Conservation (phyloP, 1,140 invertebrate species). For the Drosophila neocordata region DNA sequence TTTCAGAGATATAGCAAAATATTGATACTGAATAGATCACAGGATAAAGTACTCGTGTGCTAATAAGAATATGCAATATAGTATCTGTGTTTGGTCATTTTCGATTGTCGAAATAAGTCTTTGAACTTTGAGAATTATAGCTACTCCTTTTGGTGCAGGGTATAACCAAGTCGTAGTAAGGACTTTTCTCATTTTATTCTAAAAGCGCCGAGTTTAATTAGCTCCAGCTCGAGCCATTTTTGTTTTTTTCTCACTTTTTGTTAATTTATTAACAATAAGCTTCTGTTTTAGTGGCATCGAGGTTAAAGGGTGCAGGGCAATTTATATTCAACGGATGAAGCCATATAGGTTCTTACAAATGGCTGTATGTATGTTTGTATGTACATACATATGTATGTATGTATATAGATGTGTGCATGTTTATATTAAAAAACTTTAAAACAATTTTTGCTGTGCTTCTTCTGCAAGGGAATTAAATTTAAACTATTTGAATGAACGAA, state of each 20-base stretch:
- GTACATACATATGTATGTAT: neutral
- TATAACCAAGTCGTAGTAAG: too few relatives aligned
- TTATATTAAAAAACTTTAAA: constrained; percentile 79
- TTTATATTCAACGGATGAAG: constrained; percentile 28
- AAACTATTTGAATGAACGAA: too few relatives aligned
- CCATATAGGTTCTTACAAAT: neutral
- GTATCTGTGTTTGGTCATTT: too few relatives aligned
- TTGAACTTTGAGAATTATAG: too few relatives aligned
- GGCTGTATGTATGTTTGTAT: neutral
- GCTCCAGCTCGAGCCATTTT: constrained; percentile 44
- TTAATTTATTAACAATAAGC: constrained; percentile 76
- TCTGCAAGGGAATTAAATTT: neutral
- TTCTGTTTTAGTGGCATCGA: constrained; percentile 42
- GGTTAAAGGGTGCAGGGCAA: constrained; percentile 28
- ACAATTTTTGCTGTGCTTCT: constrained; percentile 71
- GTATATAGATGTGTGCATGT: constrained; percentile 60
- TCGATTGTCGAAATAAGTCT: too few relatives aligned
- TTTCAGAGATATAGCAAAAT: too few relatives aligned
- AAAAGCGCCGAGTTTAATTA: constrained; percentile 54
- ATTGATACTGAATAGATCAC: too few relatives aligned
- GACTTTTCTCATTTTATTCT: constrained; percentile 34
- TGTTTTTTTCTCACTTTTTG: constrained; percentile 60
- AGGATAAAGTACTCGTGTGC: too few relatives aligned
- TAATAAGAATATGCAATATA: too few relatives aligned
- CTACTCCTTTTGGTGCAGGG: too few relatives aligned